Conservation (phyloP, 2,888 invertebrate genomes). For the Drosophila robusta region DNA sequence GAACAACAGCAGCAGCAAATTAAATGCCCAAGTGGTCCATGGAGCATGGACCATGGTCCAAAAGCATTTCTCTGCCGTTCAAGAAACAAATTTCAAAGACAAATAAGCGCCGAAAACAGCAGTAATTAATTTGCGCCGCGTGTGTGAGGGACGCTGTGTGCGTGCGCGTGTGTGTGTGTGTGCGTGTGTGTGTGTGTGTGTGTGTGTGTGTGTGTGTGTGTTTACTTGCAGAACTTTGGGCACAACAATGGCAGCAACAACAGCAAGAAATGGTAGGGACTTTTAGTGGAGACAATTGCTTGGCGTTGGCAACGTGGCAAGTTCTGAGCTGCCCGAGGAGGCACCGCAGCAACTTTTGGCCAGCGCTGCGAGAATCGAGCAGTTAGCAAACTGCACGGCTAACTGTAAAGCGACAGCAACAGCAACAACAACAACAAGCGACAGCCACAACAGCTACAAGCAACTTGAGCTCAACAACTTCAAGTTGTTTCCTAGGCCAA, state of each 20-base stretch:
- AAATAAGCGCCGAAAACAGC: constrained; percentile 81
- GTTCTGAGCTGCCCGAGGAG: constrained; percentile 54
- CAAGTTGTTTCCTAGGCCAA: constrained; percentile 68
- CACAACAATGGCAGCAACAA: constrained; percentile 28
- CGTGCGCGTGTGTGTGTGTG: too few relatives aligned
- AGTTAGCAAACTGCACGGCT: constrained; percentile 74
- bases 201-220: constrained; percentile 23
- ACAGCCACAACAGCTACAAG: constrained; percentile 72
- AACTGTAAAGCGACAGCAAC: constrained; percentile 64
- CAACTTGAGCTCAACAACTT: constrained; percentile 75
- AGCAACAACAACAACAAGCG: constrained; percentile 38
- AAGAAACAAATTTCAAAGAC: constrained; percentile 81
- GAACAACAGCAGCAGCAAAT: constrained; percentile 53
- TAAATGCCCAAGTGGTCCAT: constrained; percentile 51
- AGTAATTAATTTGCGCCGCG: constrained; percentile 77
- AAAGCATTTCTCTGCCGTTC: constrained; percentile 51
- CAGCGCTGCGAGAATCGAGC: constrained; percentile 48
- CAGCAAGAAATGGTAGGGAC: constrained; percentile 25
- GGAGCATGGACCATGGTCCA: constrained; percentile 18
- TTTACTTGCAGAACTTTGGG: constrained; percentile 49
- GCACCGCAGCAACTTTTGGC: constrained; percentile 67
- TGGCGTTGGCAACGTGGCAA: constrained; percentile 52
- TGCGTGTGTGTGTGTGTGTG: constrained; percentile 15
- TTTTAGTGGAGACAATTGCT: constrained; percentile 70
- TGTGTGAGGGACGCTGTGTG: constrained; percentile 51